These are phyloP conservation scores for Fukomys damarensis DNA, from an alignment of 2,113 vertebrate species.

Conservation along the genomic window DNA sequence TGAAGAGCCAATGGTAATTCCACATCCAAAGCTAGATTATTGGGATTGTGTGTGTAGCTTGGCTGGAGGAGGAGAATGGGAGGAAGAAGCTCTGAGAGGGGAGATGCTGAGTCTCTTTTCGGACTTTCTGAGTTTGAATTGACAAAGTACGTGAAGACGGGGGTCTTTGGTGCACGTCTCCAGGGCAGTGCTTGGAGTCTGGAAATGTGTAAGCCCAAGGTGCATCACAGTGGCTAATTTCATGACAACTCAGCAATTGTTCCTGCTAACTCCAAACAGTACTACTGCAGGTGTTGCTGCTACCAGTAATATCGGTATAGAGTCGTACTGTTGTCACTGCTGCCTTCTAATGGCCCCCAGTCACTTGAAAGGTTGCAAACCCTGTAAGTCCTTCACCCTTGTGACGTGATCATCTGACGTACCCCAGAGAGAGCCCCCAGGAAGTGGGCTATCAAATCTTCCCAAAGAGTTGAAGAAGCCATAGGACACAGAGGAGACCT, in stretches of 20 bases:
- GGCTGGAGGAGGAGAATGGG: neutral
- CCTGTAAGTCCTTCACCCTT: neutral
- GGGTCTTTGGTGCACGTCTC: neutral
- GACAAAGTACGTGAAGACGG: neutral
- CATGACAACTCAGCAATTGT: neutral
- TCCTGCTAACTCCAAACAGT: neutral
- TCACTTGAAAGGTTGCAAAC: neutral
- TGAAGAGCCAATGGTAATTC: neutral
- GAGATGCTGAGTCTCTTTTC: neutral
- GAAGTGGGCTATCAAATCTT: neutral
- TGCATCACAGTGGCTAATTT: neutral
- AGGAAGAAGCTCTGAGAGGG: neutral
- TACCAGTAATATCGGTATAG: neutral
- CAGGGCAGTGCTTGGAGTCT: neutral
- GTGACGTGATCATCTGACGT: neutral
- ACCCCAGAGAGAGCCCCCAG: neutral
- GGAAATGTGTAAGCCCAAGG: neutral
- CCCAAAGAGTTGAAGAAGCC: neutral
- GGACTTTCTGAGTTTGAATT: neutral
- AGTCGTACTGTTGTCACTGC: neutral
- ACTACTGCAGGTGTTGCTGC: neutral
- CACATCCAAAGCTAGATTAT: neutral
- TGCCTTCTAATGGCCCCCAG: neutral
- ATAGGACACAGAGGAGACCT: neutral
- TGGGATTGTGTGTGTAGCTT: neutral